These are phyloP conservation scores for Kradibia gibbosae DNA, from an alignment of 1,140 invertebrate species.

Conservation along the genomic window DNA sequence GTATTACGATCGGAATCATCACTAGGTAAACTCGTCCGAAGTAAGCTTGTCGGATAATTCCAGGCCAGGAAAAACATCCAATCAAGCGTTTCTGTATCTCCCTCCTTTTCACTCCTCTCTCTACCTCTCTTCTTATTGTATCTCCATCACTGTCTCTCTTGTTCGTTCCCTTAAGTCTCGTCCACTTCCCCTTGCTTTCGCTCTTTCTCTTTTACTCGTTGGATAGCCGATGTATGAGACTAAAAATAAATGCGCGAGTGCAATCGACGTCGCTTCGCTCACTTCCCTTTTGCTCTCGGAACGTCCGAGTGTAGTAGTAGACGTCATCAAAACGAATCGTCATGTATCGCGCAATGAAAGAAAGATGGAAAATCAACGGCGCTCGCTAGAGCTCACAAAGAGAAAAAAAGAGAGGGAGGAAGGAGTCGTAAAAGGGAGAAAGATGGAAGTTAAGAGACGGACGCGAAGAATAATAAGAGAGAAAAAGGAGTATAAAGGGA, in stretches of 20 bases:
- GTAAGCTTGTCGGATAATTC: slow-evolving; percentile 24
- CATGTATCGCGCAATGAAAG: neutral
- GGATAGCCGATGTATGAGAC: slow-evolving; percentile 36
- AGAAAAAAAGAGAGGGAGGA: neutral
- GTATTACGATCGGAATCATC: slow-evolving; percentile 7
- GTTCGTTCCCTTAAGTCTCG: too few species aligned
- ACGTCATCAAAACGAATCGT: slow-evolving; percentile 49
- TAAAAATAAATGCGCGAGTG: slow-evolving; percentile 47
- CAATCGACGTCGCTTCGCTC: slow-evolving; percentile 43
- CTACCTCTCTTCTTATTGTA: too few species aligned
- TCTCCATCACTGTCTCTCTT: too few species aligned
- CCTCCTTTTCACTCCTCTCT: neutral
- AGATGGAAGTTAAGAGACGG: slow-evolving; percentile 48
- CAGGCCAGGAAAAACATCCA: slow-evolving; percentile 48
- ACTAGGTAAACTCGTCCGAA: neutral
- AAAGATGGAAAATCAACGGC: neutral
- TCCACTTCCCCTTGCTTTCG: neutral
- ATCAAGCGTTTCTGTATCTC: slow-evolving; percentile 34
- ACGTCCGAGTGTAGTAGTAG: slow-evolving; percentile 2
- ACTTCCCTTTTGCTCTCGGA: slow-evolving; percentile 15
- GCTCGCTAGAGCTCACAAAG: slow-evolving; percentile 1
- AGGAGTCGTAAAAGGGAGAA: neutral
- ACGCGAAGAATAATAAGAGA: slow-evolving; percentile 50
- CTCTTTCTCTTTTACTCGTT: slow-evolving; percentile 3
- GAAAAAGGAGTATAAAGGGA: slow-evolving; percentile 37